A percentile compares a stretch with the other conserved stretches of the same genome.
phyloP scores from a whole-genome alignment of 2,797 vertebrate genomes.

The Clangula hyemalis region DNA sequence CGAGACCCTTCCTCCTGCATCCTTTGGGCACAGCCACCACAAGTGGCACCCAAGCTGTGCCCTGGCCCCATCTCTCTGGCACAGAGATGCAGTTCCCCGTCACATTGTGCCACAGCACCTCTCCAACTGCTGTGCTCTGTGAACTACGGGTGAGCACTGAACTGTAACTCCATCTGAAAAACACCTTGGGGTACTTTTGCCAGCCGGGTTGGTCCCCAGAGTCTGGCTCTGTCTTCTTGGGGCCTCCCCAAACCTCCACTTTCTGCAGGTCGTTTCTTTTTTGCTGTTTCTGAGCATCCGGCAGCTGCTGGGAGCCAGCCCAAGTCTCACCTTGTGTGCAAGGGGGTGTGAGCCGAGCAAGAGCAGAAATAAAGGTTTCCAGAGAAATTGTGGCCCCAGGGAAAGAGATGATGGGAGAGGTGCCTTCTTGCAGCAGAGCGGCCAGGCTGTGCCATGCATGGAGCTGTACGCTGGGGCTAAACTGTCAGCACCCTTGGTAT shows the following conservation, averaged over 20 bases:
- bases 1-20: background rate
- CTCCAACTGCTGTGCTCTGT: fast-evolving
- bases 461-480: fast-evolving
- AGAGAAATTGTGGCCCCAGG: background rate
- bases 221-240: background rate
- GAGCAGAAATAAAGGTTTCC: background rate
- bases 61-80: background rate
- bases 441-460: fast-evolving
- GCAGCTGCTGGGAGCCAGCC: background rate
- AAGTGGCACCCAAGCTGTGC: background rate
- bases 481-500: background rate
- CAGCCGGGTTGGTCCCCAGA: background rate
- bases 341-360: background rate
- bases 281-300: background rate
- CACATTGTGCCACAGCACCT: background rate
- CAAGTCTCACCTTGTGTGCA: background rate
- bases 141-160: background rate
- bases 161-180: constrained; percentile 21
- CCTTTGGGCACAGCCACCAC: background rate
- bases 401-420: background rate
- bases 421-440: background rate
- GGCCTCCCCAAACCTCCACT: background rate
- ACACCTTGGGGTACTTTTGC: constrained; percentile 16
- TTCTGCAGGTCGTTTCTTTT: background rate
- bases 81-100: background rate